phyloP scores from a whole-genome alignment of 2,797 vertebrate species.

The Pristis pectinata region DNA sequence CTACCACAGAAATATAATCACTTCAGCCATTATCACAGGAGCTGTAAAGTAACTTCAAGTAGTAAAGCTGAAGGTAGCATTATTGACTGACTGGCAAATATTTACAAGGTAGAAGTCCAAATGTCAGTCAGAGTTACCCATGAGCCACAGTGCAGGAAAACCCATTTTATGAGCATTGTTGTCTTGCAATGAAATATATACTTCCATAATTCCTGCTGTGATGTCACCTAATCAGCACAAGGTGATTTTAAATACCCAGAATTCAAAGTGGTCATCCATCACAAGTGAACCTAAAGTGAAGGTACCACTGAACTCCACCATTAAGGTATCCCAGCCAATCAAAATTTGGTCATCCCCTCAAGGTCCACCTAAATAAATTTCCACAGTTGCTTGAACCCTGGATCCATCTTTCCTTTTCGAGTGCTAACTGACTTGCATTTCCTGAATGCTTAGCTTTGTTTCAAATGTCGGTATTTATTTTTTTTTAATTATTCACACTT shows the following conservation, averaged over 20 bases:
- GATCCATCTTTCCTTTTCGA: background rate
- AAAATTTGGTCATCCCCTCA: background rate
- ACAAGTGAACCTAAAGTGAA: background rate
- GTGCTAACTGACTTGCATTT: background rate
- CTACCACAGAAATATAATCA: background rate
- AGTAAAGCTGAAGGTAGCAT: background rate
- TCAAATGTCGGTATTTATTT: background rate
- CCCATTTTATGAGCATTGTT: too few species aligned
- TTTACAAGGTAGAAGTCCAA: conserved; percentile 5
- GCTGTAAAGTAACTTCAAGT: background rate
- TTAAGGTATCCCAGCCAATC: background rate
- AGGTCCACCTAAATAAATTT: background rate
- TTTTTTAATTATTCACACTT: background rate
- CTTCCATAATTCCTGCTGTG: background rate
- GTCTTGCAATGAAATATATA: background rate
- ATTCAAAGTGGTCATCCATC: background rate
- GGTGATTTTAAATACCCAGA: background rate
- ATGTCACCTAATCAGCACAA: background rate
- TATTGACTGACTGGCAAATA: background rate
- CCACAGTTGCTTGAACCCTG: background rate
- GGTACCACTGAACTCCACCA: background rate
- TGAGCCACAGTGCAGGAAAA: background rate
- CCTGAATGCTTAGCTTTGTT: background rate
- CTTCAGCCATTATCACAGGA: background rate
- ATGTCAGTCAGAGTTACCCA: background rate